Evolutionary conservation across 2,113 vertebrate genomes (phyloP).

Genomic region (Neolamprologus brichardi): DNA sequence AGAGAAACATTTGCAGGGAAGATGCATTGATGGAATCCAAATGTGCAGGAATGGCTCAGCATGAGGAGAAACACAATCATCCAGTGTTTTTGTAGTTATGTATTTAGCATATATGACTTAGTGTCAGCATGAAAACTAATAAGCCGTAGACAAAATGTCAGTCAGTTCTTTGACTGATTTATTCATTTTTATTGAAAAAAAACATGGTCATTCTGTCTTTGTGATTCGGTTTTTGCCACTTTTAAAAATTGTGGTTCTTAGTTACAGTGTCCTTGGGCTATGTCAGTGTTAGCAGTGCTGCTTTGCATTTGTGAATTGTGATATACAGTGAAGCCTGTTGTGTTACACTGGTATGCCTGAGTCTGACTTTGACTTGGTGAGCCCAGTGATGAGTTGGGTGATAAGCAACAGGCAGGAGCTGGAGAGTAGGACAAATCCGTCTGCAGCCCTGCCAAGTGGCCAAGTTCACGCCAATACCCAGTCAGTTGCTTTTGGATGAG

Average conservation of each 20-base stretch:
- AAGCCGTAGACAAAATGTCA: neutral
- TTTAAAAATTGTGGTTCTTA: neutral
- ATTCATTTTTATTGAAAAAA: neutral
- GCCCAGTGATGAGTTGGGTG: constrained; percentile 31
- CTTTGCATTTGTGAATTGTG: constrained; percentile 14
- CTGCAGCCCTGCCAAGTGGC: constrained; percentile 31
- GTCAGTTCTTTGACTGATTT: neutral
- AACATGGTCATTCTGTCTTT: neutral
- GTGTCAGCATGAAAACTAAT: neutral
- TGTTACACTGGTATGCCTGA: constrained; percentile 36
- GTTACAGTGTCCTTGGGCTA: neutral
- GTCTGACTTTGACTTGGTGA: constrained; percentile 33
- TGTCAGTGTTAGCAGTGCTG: neutral
- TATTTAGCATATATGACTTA: neutral
- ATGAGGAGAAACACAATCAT: neutral
- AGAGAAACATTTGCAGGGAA: neutral
- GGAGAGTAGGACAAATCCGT: constrained; percentile 22
- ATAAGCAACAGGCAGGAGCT: constrained; percentile 53
- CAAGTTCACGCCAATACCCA: constrained; percentile 30
- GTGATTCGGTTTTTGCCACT: neutral
- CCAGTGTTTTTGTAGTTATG: neutral
- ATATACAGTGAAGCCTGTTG: constrained; percentile 21
- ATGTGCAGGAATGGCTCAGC: neutral
- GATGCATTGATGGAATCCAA: neutral
- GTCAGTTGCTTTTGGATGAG: neutral